These are phyloP conservation scores for Drosophila lacteicornis DNA, from an alignment of 1,140 invertebrate genomes.

Conservation along the genomic window DNA sequence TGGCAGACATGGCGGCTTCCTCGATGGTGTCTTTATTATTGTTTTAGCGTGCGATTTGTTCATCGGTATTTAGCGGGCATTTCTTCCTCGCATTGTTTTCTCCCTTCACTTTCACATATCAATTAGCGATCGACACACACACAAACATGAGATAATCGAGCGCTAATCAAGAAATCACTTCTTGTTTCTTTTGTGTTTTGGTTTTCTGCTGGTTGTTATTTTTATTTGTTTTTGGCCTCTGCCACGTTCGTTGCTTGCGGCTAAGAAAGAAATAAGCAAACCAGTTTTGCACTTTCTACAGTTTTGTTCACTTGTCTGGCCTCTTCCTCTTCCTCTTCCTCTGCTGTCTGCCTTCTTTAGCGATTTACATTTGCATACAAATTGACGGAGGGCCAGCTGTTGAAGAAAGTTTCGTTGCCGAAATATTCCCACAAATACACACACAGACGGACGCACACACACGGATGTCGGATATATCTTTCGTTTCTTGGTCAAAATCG, in stretches of 20 bases:
- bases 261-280: constrained; percentile 25
- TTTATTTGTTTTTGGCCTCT: constrained; percentile 17
- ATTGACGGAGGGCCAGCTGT: constrained; percentile 31
- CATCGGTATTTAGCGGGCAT: constrained; percentile 24
- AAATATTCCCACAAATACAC: constrained; percentile 48
- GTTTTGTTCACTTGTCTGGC: constrained; percentile 35
- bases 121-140: constrained; percentile 19
- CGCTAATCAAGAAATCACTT: constrained; percentile 29
- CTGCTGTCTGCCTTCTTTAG: constrained; percentile 30
- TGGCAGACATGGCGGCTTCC: constrained; percentile 60
- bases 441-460: constrained; percentile 7
- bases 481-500: constrained; percentile 12
- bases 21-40: constrained; percentile 35
- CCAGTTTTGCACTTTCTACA: constrained; percentile 65
- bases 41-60: constrained; percentile 18
- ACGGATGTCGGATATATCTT: constrained; percentile 26
- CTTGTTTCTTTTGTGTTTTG: constrained; percentile 14
- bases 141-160: constrained; percentile 17
- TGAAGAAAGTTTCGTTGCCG: constrained; percentile 65
- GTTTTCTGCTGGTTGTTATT: constrained; percentile 13
- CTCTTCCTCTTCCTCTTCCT: constrained; percentile 20
- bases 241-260: constrained; percentile 57
- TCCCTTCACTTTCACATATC: constrained; percentile 60
- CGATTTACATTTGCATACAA: constrained; percentile 54
- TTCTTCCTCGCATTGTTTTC: constrained; percentile 30